Evolutionary conservation across 2,113 vertebrate species (phyloP), one percentile per base, ranked within the genome.

Genomic region (Rhagologus leucostigma): DNA sequence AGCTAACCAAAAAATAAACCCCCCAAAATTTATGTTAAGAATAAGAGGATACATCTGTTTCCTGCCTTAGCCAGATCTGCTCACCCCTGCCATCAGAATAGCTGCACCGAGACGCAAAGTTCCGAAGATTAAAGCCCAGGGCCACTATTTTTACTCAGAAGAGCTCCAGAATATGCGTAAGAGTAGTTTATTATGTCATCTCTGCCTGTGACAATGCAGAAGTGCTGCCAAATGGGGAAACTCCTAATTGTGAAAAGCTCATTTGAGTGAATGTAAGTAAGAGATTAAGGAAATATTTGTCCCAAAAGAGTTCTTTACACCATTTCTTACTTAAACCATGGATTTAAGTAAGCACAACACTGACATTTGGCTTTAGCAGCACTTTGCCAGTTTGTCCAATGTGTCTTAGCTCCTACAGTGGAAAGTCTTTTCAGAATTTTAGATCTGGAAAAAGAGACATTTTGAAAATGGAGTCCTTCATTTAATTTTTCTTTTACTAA

Each of bases 21-120:
- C 94, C 93, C 22, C 4, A 62, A 64, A 89, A 97, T 96, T 96
- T 97, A 96, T 97, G 96, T 92, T 80, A 96, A 95, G 94, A 97
- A 96, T 91, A 93, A 98, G 95, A 98, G 98, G 98, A 98, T 98
- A 46, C 98, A 98, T 98, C 98, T 98, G 98, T 97, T 98, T 98
- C 98, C 98, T 97, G 97, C 95, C 64, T 96, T 93, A 93, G 74
- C 89, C 96, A 97, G 97, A 97, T 97, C 97, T 90, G 90, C 95
- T 97, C 94, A 95, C 82, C 55, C 89, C 56, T 82, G 74, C 91
- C 88, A 96, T 96, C 90, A 95, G 96, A 97, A 84, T 88, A 96
- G 94, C 97, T 93, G 82, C 39, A 52, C 53, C 7, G 64, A 96
- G 89, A 95, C 1, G 11, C 6, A 0, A 70, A 94, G 91, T 95